Percentiles rank a stretch among this genome's conserved stretches.
These are phyloP conservation scores for Ichneumoninae sp. DNA, from an alignment of 2,888 invertebrate species.

Conservation along the genomic window DNA sequence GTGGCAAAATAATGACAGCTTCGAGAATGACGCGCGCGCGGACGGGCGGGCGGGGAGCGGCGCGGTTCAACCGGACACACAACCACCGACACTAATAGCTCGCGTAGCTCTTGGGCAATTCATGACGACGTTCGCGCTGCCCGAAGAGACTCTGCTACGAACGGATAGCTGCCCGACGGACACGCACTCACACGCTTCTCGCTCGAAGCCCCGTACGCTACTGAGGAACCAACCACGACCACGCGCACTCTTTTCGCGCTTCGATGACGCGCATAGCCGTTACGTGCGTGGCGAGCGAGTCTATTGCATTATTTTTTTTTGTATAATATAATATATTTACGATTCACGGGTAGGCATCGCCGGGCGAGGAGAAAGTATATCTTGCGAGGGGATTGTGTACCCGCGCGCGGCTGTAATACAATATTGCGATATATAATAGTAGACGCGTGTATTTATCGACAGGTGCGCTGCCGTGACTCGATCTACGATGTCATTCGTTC, in stretches of 20 bases:
- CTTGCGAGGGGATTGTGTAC: slow-evolving; percentile 6
- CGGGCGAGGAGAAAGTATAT: not conserved
- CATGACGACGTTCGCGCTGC: slow-evolving; percentile 10
- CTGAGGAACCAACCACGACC: slow-evolving; percentile 52
- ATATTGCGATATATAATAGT: not conserved
- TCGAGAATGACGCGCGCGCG: slow-evolving; percentile 47
- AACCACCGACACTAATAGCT: slow-evolving; percentile 11
- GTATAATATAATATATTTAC: slow-evolving; percentile 16
- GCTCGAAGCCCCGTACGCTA: slow-evolving; percentile 48
- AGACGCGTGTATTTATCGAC: slow-evolving; percentile 19
- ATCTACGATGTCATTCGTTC: slow-evolving; percentile 14
- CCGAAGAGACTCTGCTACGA: not conserved
- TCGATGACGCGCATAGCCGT: slow-evolving; percentile 62
- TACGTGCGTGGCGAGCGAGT: slow-evolving; percentile 24
- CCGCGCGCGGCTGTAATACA: not conserved
- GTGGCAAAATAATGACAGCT: slow-evolving; percentile 17
- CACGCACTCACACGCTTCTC: slow-evolving; percentile 31
- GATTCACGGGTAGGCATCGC: not conserved
- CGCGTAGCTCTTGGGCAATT: slow-evolving; percentile 28
- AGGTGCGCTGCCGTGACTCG: slow-evolving; percentile 15
- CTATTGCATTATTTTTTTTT: slow-evolving; percentile 29
- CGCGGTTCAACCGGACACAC: slow-evolving; percentile 26
- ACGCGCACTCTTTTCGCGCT: slow-evolving; percentile 67
- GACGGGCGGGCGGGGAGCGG: slow-evolving; percentile 36
- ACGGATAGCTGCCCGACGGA: not conserved